These are phyloP conservation scores for Ianthella basta DNA, from an alignment of 37 sponge, comb jelly and placozoan species.

Conservation along the genomic window DNA sequence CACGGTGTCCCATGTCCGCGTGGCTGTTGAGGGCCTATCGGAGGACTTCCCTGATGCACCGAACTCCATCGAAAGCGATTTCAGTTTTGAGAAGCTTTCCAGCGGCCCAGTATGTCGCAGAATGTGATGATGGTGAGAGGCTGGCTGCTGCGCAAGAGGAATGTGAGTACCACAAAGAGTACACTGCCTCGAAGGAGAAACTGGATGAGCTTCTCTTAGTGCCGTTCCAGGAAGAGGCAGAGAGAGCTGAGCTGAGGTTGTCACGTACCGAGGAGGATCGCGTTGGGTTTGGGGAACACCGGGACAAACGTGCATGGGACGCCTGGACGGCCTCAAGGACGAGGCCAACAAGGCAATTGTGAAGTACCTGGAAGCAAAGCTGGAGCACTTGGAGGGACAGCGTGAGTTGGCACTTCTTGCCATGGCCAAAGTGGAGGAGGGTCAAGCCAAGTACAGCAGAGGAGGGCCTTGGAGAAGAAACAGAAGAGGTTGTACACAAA, in stretches of 20 bases:
- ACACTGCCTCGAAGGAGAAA: constrained; percentile 29
- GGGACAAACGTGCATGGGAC: constrained; percentile 32
- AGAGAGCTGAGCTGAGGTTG: constrained; percentile 40
- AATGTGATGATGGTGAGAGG: constrained; percentile 1
- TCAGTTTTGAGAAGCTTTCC: constrained; percentile 44
- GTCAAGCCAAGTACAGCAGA: constrained; percentile 23
- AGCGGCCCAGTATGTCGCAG: not conserved
- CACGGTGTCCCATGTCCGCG: not conserved
- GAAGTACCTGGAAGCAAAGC: constrained; percentile 20
- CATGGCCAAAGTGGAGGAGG: constrained; percentile 61
- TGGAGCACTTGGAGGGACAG: constrained; percentile 37
- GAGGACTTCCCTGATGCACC: not conserved
- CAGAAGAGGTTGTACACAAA: constrained; percentile 8
- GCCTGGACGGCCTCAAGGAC: constrained; percentile 26
- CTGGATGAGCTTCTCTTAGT: constrained; percentile 17
- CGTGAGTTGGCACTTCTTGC: constrained; percentile 43
- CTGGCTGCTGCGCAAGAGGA: constrained; percentile 36
- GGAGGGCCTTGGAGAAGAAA: not conserved
- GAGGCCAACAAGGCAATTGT: constrained; percentile 41
- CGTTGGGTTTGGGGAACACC: not conserved
- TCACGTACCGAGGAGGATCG: constrained; percentile 30
- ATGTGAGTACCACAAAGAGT: constrained; percentile 33
- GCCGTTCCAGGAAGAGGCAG: constrained; percentile 27
- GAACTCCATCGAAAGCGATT: constrained; percentile 8
- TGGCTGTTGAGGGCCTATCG: not conserved